Base-by-base conservation (phyloP, 2,113 vertebrate genomes). In the Synchiropus splendidus region DNA sequence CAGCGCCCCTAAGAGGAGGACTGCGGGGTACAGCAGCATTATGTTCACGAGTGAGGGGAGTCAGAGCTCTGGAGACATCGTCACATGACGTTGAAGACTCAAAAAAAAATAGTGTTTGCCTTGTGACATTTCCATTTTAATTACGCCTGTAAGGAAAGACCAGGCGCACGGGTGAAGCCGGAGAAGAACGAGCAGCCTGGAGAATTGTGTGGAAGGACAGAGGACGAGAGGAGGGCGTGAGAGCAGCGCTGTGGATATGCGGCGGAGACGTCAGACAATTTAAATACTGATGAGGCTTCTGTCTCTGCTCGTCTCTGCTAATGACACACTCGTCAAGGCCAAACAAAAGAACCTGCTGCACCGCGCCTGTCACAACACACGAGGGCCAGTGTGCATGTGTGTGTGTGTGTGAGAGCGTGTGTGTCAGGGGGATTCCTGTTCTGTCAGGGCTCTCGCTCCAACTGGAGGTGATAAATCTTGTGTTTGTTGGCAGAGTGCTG, bases 261-360 rank as follows among this genome's bases (percentile, higher is more conserved):
- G 30, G 45, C 39, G 42, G 39, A 87, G 83, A 87, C 85, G 85
- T 86, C 86, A 90, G 88, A 83, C 85, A 89, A 90, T 91, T 91
- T 93, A 89, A 93, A 94, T 92, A 89, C 88, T 90, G 89, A 94
- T 90, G 87, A 86, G 87, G 84, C 80, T 85, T 84, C 85, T 82
- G 86, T 90, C 89, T 89, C 85, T 89, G 83, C 86, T 58, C 36
- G 41, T 77, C 70, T 75, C 63, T 70, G 67, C 68, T 74, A 77
- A 83, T 70, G 73, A 92, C 90, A 91, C 87, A 89, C 90, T 92
- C 87, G 88, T 94, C 90, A 90, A 89, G 86, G 85, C 86, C 88
- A 90, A 87, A 92, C 90, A 94, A 89, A 91, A 83, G 88, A 88
- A 88, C 86, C 85, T 75, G 79, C 65, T 70, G 54, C 51, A 53